Base-by-base conservation (phyloP, 1,140 invertebrate genomes). In the Aphis craccivora region DNA sequence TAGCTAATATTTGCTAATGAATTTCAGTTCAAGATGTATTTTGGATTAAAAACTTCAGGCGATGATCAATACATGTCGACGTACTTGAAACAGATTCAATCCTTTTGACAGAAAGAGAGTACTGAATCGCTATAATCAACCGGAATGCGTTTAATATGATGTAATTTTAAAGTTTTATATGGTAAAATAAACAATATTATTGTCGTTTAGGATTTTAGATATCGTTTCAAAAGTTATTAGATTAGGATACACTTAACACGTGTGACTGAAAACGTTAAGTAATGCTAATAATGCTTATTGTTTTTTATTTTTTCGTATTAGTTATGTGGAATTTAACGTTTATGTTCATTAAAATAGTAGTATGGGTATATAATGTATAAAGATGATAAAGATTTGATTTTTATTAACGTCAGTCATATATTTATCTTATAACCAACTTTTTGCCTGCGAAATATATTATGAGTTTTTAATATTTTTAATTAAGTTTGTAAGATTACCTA, bases 1-100 rank as follows among this genome's bases (percentile, higher is more conserved):
- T 76, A 76, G 60, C 60, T n/a, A 76, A 76, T 76, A 76, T 76
- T 76, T 76, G 60, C n/a, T 76, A 76, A 76, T 76, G 14, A 76
- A 76, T 76, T 76, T 76, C 60, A 5, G 14, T 67, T 67, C 30
- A n/a, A 76, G 60, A 35, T 1, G 60, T 76, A 76, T 76, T 76
- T 76, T n/a, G 60, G 30, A 76, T 76, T 76, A 35, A 76, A 76
- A 76, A 76, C 60, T 76, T 76, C 4, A 76, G 60, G 2, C 1
- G 18, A 14, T 76, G 60, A 76, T 76, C 60, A 76, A n/a, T 76
- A 76, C n/a, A n/a, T 35, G 30, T 5, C 8, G 30, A 76, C 60
- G 60, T 67, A n/a, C 14, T 67, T 14, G 14, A 76, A 76, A 76
- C 14, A 76, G 60, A 35, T 76, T 35, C 30, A 76, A 18, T 76